A percentile compares a stretch with the other conserved stretches of the same genome.
These are phyloP conservation scores for Eilema griseolum DNA, from an alignment of 2,888 invertebrate species.

Conservation along the genomic window DNA sequence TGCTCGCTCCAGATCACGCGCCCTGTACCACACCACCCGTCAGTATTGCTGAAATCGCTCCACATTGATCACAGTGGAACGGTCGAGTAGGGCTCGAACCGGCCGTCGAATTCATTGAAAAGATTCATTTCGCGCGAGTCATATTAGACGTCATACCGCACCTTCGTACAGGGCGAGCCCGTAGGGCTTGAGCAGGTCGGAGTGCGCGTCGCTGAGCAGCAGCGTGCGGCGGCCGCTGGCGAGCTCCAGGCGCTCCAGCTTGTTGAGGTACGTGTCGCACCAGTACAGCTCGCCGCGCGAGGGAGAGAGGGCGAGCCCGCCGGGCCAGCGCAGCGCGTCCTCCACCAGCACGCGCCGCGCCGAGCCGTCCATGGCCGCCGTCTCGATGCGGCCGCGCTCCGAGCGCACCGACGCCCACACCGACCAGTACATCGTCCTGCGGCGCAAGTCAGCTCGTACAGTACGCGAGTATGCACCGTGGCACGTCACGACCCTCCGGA, in stretches of 20 bases:
- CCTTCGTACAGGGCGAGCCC: conserved; percentile 89
- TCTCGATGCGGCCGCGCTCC: conserved; percentile 88
- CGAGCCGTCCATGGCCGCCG: conserved; percentile 92
- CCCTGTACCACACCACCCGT: conserved; percentile 61
- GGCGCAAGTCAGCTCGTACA: too few species aligned
- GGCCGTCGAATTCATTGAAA: too few species aligned
- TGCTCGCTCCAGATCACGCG: conserved; percentile 91
- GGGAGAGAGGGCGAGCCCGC: conserved; percentile 88
- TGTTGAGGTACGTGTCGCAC: conserved; percentile 90
- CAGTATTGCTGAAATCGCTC: neutral
- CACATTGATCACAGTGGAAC: too few species aligned
- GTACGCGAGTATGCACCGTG: too few species aligned
- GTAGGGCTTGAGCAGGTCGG: conserved; percentile 88
- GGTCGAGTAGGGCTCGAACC: too few species aligned
- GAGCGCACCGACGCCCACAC: conserved; percentile 87
- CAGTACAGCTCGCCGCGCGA: conserved; percentile 68
- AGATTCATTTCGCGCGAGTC: too few species aligned
- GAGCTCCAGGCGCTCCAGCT: conserved; percentile 87
- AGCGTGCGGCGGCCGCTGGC: conserved; percentile 63
- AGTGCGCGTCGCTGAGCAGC: conserved; percentile 73
- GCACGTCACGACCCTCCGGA: too few species aligned
- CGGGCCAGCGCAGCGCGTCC: conserved; percentile 90
- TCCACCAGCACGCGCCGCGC: conserved; percentile 86
- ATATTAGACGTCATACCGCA: conserved; percentile 23
- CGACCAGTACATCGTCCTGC: conserved; percentile 91